Evolutionary conservation across 1,140 invertebrate genomes (phyloP).

Genomic region (Periplaneta americana): DNA sequence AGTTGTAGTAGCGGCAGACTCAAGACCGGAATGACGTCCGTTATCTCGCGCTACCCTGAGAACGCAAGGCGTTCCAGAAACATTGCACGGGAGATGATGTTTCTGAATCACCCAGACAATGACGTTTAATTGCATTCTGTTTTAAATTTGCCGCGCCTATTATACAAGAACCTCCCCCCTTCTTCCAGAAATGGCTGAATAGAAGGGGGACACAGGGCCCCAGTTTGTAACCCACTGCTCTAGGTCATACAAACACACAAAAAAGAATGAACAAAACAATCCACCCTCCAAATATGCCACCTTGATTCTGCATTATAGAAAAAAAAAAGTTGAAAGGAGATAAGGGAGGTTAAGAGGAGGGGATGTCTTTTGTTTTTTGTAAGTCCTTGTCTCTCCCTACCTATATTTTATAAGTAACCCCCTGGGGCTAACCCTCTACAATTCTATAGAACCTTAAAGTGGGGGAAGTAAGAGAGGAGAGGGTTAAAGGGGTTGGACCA

Average conservation of each 20-base stretch:
- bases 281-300: neutral
- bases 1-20: too few species aligned
- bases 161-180: neutral
- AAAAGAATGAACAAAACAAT: neutral
- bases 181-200: neutral
- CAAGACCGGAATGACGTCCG: too few species aligned
- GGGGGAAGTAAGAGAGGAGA: neutral
- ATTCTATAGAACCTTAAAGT: neutral
- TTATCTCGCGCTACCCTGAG: too few species aligned
- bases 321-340: neutral
- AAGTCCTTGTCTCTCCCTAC: neutral
- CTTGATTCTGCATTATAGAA: neutral
- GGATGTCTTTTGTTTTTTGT: neutral
- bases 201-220: neutral
- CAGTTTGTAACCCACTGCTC: neutral
- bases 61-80: too few species aligned
- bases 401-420: neutral
- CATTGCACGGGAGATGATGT: too few species aligned
- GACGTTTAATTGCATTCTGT: neutral
- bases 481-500: neutral
- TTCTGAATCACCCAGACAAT: neutral
- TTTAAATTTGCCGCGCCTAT: neutral
- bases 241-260: neutral
- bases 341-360: neutral
- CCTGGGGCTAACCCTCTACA: neutral